Evolutionary conservation across 2,797 vertebrate genomes (phyloP), one percentile per base, ranked within the genome.

Genomic region (Platalea minor): DNA sequence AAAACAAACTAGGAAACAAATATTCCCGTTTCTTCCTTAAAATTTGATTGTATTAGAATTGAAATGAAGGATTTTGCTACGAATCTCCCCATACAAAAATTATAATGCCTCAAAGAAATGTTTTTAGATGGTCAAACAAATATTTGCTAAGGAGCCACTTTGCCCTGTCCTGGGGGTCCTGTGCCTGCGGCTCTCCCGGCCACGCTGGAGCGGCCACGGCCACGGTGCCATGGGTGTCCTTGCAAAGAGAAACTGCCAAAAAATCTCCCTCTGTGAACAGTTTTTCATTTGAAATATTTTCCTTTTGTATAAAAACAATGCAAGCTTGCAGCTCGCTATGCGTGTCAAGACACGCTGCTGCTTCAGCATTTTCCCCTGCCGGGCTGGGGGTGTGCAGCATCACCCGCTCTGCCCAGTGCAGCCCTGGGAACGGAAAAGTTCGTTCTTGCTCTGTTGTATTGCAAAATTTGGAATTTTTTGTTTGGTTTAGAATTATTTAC

Each of bases 211-310:
- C 26, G 10, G 48, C 35, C 35, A 1, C 0, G 9, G 69, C 33
- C 1, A 0, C 7, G 2, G 51, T 33, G 26, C 45, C 31, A 9
- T 2, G 26, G 4, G 0, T 35, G 46, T 13, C 35, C 64, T 31
- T 54, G 69, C 18, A 48, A 68, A 43, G 4, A 70, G 53, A 51
- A 69, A 23, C 33, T 53, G 57, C 53, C 11, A 4, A 4, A 70
- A 45, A n/a, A 59, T n/a, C 31, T 74, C 84, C 26, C 50, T 43
- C 77, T 59, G 69, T 9, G 65, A 51, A 17, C 28, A 29, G 11
- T 41, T 59, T 75, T 65, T 14, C 16, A 2, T 19, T 13, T 17
- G 11, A 67, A 88, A 67, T 35, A 11, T 46, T 80, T 73, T 54
- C 11, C 37, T 78, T 83, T 37, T 25, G 6, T 41, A 6, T 8